Conservation (phyloP, 2,797 vertebrate genomes). For the Ptychobarbus kaznakovi region DNA sequence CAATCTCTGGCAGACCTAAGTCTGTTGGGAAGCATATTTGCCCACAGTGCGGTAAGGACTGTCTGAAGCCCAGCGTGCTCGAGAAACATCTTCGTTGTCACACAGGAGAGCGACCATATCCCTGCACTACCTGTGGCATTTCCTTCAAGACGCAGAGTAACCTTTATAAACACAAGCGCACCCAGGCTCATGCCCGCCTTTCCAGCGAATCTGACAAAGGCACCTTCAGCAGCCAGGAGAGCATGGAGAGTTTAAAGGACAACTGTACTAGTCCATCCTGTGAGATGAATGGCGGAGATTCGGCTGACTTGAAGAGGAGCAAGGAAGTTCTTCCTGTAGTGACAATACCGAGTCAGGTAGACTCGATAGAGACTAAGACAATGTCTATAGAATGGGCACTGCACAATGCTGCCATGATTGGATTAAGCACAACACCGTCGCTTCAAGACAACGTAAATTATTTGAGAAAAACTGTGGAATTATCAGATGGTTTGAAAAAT, state of each 20-base stretch:
- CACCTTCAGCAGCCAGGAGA: conserved; percentile 72
- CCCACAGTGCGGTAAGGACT: conserved; percentile 91
- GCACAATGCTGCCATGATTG: conserved; percentile 57
- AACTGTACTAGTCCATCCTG: conserved; percentile 65
- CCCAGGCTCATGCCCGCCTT: conserved; percentile 89
- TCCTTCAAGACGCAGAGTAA: conserved; percentile 99
- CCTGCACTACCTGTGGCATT: conserved; percentile 89
- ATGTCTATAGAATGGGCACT: conserved; percentile 54
- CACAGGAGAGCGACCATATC: conserved; percentile 95
- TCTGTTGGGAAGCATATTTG: conserved; percentile 89
- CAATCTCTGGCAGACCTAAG: conserved; percentile 77
- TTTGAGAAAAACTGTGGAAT: conserved; percentile 31
- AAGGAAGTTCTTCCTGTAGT: conserved; percentile 31
- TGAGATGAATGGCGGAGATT: conserved; percentile 66
- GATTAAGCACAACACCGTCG: conserved; percentile 57
- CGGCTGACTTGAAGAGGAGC: conserved; percentile 60
- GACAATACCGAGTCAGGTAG: conserved; percentile 21
- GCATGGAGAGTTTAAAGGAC: conserved; percentile 73
- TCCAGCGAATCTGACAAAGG: conserved; percentile 82
- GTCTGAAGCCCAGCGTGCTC: conserved; percentile 94
- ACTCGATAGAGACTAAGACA: conserved; percentile 42
- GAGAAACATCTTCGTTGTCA: conserved; percentile 97
- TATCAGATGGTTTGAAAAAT: conserved; percentile 52
- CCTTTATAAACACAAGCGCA: conserved; percentile 93
- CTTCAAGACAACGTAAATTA: conserved; percentile 53